Evolutionary conservation across 2,113 vertebrate genomes (phyloP).

Genomic region (Papio anubis): DNA sequence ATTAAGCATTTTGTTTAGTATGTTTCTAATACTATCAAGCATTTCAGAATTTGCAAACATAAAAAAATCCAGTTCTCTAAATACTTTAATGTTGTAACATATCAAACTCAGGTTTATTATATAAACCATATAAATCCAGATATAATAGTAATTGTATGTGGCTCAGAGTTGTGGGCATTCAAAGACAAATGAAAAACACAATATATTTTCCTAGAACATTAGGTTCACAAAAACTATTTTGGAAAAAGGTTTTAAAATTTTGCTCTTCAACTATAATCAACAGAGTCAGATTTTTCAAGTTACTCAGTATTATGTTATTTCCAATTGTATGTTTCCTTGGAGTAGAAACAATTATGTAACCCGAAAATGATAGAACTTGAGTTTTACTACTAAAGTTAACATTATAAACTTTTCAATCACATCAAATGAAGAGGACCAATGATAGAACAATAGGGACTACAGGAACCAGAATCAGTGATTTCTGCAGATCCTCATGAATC

Average conservation of each 20-base stretch:
- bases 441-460: background rate
- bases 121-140: no score
- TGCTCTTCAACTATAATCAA: background rate
- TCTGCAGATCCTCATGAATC: background rate
- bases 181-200: background rate
- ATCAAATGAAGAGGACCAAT: background rate
- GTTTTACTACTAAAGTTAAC: background rate
- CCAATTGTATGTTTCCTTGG: background rate
- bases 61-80: background rate
- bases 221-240: background rate
- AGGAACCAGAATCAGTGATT: background rate
- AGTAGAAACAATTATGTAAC: background rate
- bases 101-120: background rate
- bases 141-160: background rate
- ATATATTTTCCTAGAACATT: background rate
- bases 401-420: no score
- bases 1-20: background rate
- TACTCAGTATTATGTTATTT: background rate
- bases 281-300: background rate
- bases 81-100: background rate
- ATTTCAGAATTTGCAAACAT: slow-evolving; percentile 23
- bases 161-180: background rate
- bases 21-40: background rate
- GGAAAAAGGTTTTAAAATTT: background rate
- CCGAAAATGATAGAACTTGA: background rate